Evolutionary conservation across 2,113 vertebrate genomes (phyloP).

Genomic region (Channa argus): DNA sequence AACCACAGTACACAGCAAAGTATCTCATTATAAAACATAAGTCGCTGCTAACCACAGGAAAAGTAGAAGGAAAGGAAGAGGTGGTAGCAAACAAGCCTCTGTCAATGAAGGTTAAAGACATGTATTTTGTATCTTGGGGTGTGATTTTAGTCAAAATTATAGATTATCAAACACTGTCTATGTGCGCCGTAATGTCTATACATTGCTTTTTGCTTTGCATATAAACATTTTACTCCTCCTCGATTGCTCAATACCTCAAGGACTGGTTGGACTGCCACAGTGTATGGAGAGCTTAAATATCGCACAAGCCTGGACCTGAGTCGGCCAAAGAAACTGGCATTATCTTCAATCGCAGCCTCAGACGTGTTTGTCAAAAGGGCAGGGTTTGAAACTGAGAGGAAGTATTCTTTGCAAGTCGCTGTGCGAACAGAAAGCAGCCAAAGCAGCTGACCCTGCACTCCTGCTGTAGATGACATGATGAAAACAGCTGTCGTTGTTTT

Average conservation of each 20-base stretch:
- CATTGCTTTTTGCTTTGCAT: neutral
- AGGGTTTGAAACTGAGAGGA: neutral
- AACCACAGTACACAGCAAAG: constrained; percentile 6
- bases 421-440: constrained; percentile 14
- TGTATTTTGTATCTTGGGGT: neutral
- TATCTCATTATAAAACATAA: constrained; percentile 46
- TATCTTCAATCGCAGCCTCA: neutral
- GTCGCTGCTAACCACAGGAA: constrained; percentile 36
- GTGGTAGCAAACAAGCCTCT: constrained; percentile 15
- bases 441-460: neutral
- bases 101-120: neutral
- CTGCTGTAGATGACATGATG: neutral
- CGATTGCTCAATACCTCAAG: constrained; percentile 26
- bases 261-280: constrained; percentile 48
- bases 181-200: neutral
- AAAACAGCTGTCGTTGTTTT: constrained; percentile 18
- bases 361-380: constrained; percentile 54
- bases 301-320: constrained; percentile 57
- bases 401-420: constrained; percentile 13
- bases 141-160: neutral
- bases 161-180: neutral
- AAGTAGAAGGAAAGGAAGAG: neutral
- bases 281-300: constrained; percentile 1
- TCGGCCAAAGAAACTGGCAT: constrained; percentile 14
- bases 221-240: neutral